These are phyloP conservation scores for Ptychoptera albimana DNA, from an alignment of 2,888 invertebrate genomes.

Conservation along the genomic window DNA sequence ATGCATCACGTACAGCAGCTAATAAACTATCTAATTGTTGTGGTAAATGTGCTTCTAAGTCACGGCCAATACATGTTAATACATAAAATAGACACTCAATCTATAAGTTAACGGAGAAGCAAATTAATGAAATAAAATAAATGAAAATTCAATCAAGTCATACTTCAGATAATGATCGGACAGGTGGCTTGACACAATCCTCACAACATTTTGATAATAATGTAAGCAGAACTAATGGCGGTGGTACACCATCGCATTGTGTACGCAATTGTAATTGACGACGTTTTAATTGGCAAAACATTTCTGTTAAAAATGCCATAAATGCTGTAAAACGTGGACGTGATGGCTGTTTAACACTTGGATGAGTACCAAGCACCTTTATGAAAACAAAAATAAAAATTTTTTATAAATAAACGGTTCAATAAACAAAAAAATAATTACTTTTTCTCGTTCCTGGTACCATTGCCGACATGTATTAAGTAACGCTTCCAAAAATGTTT, in stretches of 20 bases:
- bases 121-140: conserved; percentile 2
- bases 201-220: conserved; percentile 80
- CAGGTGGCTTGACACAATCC: conserved; percentile 69
- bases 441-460: conserved; percentile 69
- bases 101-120: conserved; percentile 29
- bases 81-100: conserved; percentile 82
- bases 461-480: conserved; percentile 81
- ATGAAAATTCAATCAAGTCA: conserved; percentile 12
- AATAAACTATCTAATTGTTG: conserved; percentile 65
- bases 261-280: conserved; percentile 39
- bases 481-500: conserved; percentile 77
- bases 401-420: neutral
- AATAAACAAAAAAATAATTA: conserved; percentile 14
- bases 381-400: neutral
- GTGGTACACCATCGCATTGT: conserved; percentile 42
- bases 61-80: conserved; percentile 73
- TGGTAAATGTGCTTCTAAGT: conserved; percentile 68
- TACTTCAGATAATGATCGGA: conserved; percentile 67
- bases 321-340: conserved; percentile 62
- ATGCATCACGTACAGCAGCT: conserved; percentile 68
- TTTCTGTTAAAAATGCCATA: conserved; percentile 79
- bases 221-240: conserved; percentile 61
- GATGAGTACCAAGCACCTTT: conserved; percentile 35
- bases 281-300: conserved; percentile 72
- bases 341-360: conserved; percentile 37